Conservation (phyloP, 2,113 vertebrate genomes). For the Cathartes aura region DNA sequence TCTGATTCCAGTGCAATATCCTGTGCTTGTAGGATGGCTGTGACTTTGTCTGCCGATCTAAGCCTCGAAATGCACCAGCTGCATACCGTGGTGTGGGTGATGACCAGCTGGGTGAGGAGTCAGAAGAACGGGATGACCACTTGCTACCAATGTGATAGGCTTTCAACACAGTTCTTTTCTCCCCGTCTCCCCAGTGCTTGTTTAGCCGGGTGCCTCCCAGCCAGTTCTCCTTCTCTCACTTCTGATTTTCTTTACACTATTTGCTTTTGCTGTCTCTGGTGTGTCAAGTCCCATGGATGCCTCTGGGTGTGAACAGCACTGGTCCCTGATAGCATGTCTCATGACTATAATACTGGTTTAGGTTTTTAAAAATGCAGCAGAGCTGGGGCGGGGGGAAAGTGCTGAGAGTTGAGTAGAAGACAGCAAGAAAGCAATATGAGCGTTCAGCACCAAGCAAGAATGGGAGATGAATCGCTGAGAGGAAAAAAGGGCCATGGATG, state of each 20-base stretch:
- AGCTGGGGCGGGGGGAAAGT: background rate
- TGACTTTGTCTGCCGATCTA: slow-evolving; percentile 93
- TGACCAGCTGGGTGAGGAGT: slow-evolving; percentile 88
- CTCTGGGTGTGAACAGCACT: background rate
- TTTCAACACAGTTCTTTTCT: background rate
- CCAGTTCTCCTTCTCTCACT: slow-evolving; percentile 27
- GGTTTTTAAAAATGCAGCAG: background rate
- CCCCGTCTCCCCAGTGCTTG: slow-evolving; percentile 31
- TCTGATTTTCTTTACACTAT: slow-evolving; percentile 10
- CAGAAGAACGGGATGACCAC: slow-evolving; percentile 95
- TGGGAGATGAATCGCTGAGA: background rate
- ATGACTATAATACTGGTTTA: background rate
- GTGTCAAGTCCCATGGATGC: background rate
- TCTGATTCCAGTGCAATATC: background rate
- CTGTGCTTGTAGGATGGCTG: slow-evolving; percentile 88
- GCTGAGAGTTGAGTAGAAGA: background rate
- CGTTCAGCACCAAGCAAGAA: background rate
- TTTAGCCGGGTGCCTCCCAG: slow-evolving; percentile 49
- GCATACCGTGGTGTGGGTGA: slow-evolving; percentile 86
- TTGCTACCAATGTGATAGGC: slow-evolving; percentile 82
- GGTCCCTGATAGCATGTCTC: background rate
- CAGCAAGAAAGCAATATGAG: background rate
- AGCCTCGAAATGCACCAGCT: slow-evolving; percentile 79
- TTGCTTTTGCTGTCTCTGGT: background rate
- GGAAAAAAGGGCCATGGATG: background rate